phyloP scores from a whole-genome alignment of 2,888 invertebrate genomes.

The Asteroscopus sphinx region DNA sequence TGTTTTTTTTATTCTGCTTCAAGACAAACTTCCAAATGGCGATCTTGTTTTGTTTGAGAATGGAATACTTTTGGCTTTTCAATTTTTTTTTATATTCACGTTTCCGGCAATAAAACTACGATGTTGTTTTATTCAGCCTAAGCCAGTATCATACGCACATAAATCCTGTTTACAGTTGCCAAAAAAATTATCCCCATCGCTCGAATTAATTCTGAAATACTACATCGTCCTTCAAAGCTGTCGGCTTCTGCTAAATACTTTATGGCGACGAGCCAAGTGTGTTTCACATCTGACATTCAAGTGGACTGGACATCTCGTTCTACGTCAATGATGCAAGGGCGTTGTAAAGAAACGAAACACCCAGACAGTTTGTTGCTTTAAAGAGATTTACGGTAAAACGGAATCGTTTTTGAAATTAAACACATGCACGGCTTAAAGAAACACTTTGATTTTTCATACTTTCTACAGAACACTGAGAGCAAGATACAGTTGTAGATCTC shows the following conservation, averaged over 20 bases:
- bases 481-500: conserved; percentile 38
- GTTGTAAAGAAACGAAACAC: conserved; percentile 37
- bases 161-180: conserved; percentile 34
- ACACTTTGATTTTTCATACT: conserved; percentile 37
- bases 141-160: conserved; percentile 12
- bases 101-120: conserved; percentile 26
- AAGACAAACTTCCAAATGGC: no score
- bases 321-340: conserved; percentile 51
- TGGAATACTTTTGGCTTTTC: background rate
- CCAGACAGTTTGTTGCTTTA: conserved; percentile 26
- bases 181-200: conserved; percentile 30
- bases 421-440: conserved; percentile 23
- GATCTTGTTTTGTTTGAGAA: background rate
- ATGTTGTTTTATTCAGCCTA: conserved; percentile 24
- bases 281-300: conserved; percentile 51
- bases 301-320: conserved; percentile 19
- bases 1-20: background rate
- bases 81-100: conserved; percentile 2
- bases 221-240: conserved; percentile 50
- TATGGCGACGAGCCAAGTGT: conserved; percentile 50
- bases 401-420: conserved; percentile 32
- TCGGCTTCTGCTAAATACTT: conserved; percentile 42
- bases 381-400: conserved; percentile 38
- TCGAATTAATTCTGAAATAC: conserved; percentile 42
- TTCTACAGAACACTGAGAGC: conserved; percentile 35